Conservation (phyloP, 2,113 vertebrate genomes). For the Balaeniceps rex region DNA sequence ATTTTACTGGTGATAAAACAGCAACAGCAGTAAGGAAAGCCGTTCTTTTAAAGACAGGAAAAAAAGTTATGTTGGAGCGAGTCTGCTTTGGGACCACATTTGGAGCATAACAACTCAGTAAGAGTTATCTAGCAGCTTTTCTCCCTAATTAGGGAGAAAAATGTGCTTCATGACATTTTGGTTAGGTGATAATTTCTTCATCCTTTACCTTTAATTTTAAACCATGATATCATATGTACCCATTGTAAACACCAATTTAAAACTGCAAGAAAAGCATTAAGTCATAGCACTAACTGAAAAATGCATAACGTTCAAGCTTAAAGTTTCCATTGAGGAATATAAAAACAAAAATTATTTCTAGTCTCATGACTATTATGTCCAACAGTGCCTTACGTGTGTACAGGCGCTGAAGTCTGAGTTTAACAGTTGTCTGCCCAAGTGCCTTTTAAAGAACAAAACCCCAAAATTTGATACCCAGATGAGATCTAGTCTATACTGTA, state of each 20-base stretch:
- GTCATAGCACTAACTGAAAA: background rate
- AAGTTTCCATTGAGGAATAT: background rate
- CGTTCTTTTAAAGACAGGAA: background rate
- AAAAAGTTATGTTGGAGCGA: background rate
- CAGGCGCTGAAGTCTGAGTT: accelerated
- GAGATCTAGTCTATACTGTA: background rate
- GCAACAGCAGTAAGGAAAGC: background rate
- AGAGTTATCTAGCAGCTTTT: background rate
- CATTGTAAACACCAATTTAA: background rate
- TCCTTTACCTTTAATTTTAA: conserved; percentile 8
- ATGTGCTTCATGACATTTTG: background rate
- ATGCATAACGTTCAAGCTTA: background rate
- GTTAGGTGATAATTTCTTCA: background rate
- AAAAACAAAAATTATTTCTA: background rate
- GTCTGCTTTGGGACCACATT: background rate
- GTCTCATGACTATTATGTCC: background rate
- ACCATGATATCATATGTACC: background rate
- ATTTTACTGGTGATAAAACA: background rate
- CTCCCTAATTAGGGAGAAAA: background rate
- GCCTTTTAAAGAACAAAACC: background rate
- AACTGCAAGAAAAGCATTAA: background rate
- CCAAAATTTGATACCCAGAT: background rate
- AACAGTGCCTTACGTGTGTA: background rate
- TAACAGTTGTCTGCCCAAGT: background rate
- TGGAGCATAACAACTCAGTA: background rate